Evolutionary conservation across 2,113 vertebrate genomes (phyloP), one percentile per base, ranked within the genome.

Genomic region (Lepus timidus): DNA sequence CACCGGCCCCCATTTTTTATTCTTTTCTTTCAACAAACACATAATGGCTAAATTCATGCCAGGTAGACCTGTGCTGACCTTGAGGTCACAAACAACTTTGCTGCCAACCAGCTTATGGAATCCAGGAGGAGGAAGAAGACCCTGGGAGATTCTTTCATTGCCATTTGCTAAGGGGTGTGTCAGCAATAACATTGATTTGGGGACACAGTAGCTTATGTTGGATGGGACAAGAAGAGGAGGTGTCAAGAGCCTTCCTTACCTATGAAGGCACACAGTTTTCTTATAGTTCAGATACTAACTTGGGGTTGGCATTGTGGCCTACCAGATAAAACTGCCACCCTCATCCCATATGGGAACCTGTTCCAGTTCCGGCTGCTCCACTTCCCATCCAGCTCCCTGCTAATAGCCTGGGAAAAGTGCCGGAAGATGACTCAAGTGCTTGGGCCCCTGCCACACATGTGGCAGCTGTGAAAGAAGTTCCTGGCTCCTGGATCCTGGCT

Each of bases 101-200:
- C 61, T 9, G n/a, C 68, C 10, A 13, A 1, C 49, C 23, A 11
- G 23, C 13, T 10, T 4, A 3, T 16, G 5, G 14, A 29, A 44
- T 31, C 7, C 14, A 65, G 51, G 25, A 55, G 4, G 19, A 23
- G 68, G 51, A 39, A 20, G 31, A 33, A 20, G 31, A 33, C 1
- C 9, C 13, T 44, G 13, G 33, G 13, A 8, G 6, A 23, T 31
- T 1, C 4, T 3, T 36, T 65, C 71, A 14, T 12, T 19, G 1
- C 75, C 6, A 0, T 23, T 39, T 85, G 23, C 71, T 67, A 3
- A 33, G 31, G 25, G 4, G 8, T 23, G 6, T 33, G 17, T 27
- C 14, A 14, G 25, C 1, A 0, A 1, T 6, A 31, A 16, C 39
- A 82, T 3, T n/a, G 14, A 36, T 29, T 4, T 3, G 9, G 39